These are phyloP conservation scores for Platysteira castanea DNA, from an alignment of 2,113 vertebrate species.

Conservation along the genomic window DNA sequence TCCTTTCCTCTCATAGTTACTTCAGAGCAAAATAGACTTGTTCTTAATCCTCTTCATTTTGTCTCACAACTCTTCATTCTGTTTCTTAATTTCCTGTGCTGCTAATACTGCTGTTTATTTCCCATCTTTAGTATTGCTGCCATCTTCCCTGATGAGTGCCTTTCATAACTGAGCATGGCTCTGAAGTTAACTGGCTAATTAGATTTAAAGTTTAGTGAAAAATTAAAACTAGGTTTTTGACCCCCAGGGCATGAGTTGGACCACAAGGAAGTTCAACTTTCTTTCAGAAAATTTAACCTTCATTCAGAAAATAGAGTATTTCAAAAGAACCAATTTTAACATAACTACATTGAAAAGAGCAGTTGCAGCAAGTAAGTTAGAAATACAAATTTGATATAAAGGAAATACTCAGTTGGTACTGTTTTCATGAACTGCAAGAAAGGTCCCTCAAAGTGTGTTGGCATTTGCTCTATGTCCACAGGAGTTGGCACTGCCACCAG, in stretches of 20 bases:
- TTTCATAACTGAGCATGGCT: not conserved
- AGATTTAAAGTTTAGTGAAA: not conserved
- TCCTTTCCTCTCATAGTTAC: not conserved
- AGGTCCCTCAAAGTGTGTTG: not conserved
- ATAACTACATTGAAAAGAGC: not conserved
- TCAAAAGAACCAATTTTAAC: not conserved
- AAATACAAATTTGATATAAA: not conserved
- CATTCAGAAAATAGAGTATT: not conserved
- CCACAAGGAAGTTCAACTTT: not conserved
- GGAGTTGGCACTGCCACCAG: not conserved
- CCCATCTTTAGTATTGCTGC: not conserved
- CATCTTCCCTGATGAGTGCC: not conserved
- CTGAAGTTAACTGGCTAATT: not conserved
- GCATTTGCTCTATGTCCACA: not conserved
- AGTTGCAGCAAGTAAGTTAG: not conserved
- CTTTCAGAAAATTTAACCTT: not conserved
- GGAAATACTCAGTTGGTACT: not conserved
- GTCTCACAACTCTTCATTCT: not conserved
- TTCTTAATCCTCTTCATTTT: not conserved
- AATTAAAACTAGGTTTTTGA: not conserved
- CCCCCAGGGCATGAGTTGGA: not conserved
- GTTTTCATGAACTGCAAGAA: not conserved
- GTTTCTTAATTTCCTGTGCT: not conserved
- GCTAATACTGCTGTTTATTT: not conserved
- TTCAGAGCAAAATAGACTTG: not conserved